Evolutionary conservation across 1,140 invertebrate species (phyloP), one percentile per base, ranked within the genome.

Genomic region (Heliconius nattereri): DNA sequence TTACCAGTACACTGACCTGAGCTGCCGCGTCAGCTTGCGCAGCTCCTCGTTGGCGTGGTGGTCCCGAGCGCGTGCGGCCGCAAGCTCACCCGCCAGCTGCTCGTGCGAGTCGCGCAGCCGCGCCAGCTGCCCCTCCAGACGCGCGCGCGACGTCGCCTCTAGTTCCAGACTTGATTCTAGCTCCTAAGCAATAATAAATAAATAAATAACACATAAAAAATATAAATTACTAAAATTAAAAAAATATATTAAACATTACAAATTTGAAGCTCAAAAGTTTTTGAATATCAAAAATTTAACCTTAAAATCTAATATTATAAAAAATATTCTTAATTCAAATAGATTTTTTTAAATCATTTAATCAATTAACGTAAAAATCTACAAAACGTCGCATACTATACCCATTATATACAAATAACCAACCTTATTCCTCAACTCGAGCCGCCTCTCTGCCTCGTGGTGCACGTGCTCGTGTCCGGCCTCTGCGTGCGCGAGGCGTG

Each of bases 141-240:
- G 96, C 9, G 96, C 95, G 84, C 97, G 96, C 1, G 97, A 98
- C 2, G 98, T 98, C 86, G 97, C 96, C 88, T 99, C 98, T 75
- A 99, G 94, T 83, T 99, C 98, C 35, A 99, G 93, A 83, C 97
- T 97, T 1, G 97, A 98, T 89, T 99, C 98, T 66, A 99, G 93
- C 87, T 99, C 98, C 93, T 98, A 96, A 2, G 66, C 16, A 76
- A 23, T 6, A 13, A 45, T 45, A 45, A 45, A 45, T 45, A 45
- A 45, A 45, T 45, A 45, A 45, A 66, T 3, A 9, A 23, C 7
- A 60, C 23, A 66, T 0, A 26, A 26, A 26, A 66, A 66, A 5
- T 16, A 66, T 66, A 29, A 29, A 6, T 6, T 13, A 11, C 8
- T 23, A 26, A 60, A 2, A 23, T 40, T 40, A 13, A 40, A 45